Evolutionary conservation across 2,113 vertebrate genomes (phyloP).

Genomic region (Indicator maculatus): DNA sequence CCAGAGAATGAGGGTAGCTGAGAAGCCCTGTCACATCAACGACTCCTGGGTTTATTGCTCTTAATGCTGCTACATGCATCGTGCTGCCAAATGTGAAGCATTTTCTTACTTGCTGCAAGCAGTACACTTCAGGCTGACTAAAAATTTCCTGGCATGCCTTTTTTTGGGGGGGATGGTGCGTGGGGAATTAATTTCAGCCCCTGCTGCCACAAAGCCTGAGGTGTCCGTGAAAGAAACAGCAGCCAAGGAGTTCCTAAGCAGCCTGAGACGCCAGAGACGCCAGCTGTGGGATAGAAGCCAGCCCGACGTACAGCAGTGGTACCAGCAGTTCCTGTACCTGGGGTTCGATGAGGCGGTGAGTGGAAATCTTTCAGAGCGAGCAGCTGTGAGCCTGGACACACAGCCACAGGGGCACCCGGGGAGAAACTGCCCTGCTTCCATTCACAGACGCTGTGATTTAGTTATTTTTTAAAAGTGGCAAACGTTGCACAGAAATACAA

Average conservation of each 20-base stretch:
- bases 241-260: conserved; percentile 87
- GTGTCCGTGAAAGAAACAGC: conserved; percentile 76
- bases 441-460: not conserved
- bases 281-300: conserved; percentile 91
- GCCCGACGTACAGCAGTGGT: conserved; percentile 94
- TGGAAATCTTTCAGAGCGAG: not conserved
- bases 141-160: conserved; percentile 2
- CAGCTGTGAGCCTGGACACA: rapidly evolving
- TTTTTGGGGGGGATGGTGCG: not conserved
- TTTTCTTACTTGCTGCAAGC: not conserved
- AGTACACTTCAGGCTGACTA: not conserved
- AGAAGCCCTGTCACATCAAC: rapidly evolving
- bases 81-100: not conserved
- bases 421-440: not conserved
- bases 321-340: conserved; percentile 92
- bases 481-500: not conserved
- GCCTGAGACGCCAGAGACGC: conserved; percentile 82
- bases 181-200: conserved; percentile 61
- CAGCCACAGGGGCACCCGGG: not conserved
- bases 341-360: conserved; percentile 92
- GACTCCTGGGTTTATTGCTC: not conserved
- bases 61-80: not conserved
- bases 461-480: not conserved
- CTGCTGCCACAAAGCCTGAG: conserved; percentile 41
- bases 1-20: not conserved